A percentile compares a stretch with the other conserved stretches of the same genome.
These are phyloP conservation scores for Zosterops hypoxanthus DNA, from an alignment of 2,113 vertebrate species.

Conservation along the genomic window DNA sequence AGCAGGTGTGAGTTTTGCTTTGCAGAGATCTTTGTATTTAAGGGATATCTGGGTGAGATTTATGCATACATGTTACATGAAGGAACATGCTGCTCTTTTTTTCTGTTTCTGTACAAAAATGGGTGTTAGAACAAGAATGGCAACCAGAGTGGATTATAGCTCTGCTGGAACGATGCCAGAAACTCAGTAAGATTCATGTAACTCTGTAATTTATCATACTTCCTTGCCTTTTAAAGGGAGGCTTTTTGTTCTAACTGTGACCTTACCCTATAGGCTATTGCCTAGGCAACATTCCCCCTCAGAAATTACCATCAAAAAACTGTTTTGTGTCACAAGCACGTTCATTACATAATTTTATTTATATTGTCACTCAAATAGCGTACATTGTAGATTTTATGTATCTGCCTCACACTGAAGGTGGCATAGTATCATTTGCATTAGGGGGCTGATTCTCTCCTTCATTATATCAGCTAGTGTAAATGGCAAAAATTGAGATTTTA, in stretches of 20 bases:
- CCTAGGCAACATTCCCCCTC: neutral
- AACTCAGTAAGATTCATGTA: neutral
- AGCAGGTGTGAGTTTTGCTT: neutral
- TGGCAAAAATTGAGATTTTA: neutral
- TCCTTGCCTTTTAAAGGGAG: neutral
- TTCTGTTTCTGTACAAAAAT: neutral
- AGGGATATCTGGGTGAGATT: neutral
- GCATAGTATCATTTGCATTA: neutral
- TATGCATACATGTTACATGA: rapidly evolving
- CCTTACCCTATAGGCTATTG: neutral
- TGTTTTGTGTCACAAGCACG: neutral
- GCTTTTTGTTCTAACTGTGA: neutral
- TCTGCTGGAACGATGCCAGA: neutral
- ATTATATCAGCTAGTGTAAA: neutral
- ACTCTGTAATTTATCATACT: neutral
- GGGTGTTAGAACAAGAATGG: neutral
- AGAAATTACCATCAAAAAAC: slow-evolving; percentile 18
- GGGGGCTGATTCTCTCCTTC: neutral
- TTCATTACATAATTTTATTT: slow-evolving; percentile 26
- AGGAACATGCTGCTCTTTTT: neutral
- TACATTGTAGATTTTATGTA: neutral
- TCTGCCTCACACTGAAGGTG: neutral
- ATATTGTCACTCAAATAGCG: neutral
- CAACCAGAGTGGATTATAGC: neutral
- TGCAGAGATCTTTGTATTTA: neutral